Percentiles rank a stretch among this genome's conserved stretches.
These are phyloP conservation scores for Scylla paramamosain DNA, from an alignment of 1,140 invertebrate species.

Conservation along the genomic window DNA sequence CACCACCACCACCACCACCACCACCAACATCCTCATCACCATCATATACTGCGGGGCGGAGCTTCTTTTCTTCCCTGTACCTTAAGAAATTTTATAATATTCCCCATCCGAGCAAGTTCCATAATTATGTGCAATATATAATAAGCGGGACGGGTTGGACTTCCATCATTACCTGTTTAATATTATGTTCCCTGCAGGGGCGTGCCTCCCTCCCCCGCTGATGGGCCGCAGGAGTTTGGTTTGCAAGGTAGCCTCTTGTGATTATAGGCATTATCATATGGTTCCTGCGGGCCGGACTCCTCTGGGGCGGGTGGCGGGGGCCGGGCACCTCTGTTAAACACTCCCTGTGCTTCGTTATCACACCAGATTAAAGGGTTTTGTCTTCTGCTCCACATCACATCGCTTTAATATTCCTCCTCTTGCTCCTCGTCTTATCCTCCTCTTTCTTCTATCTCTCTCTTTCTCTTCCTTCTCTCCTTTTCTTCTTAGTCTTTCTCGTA, in stretches of 20 bases:
- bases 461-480: neutral
- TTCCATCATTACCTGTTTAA: constrained; percentile 49
- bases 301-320: neutral
- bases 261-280: constrained; percentile 67
- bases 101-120: constrained; percentile 27
- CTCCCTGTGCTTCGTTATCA: constrained; percentile 43
- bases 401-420: neutral
- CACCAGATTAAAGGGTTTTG: constrained; percentile 57
- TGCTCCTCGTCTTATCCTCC: neutral
- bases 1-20: neutral
- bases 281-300: constrained; percentile 44
- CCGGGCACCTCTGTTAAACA: neutral
- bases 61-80: neutral
- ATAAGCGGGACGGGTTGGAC: neutral
- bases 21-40: neutral
- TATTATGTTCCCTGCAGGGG: constrained; percentile 37
- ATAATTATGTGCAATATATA: constrained; percentile 49
- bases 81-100: constrained; percentile 34
- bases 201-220: neutral
- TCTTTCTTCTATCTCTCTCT: neutral
- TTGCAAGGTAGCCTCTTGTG: constrained; percentile 55
- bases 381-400: constrained; percentile 57
- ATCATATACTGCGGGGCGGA: neutral
- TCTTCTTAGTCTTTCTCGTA: no score
- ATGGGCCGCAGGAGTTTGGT: constrained; percentile 49